These are phyloP conservation scores for Chaetodon trifascialis DNA, from an alignment of 2,113 vertebrate genomes.

Conservation along the genomic window DNA sequence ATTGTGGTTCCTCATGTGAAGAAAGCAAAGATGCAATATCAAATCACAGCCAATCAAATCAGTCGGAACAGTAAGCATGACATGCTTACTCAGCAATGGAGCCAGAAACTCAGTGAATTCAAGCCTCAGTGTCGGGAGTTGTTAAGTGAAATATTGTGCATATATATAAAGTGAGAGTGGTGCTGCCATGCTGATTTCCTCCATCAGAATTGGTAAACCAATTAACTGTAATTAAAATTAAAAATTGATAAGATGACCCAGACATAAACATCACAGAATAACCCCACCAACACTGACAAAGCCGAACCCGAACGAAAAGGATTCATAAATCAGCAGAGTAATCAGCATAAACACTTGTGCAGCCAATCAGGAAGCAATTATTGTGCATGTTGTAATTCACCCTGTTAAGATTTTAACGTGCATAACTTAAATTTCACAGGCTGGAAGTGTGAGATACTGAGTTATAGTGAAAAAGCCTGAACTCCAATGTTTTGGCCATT, in stretches of 20 bases:
- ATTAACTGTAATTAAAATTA: background rate
- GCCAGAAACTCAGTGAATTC: no score
- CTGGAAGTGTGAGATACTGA: background rate
- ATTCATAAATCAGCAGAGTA: background rate
- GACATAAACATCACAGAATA: background rate
- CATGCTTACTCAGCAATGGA: no score
- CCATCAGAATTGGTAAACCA: background rate
- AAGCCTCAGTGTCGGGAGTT: no score
- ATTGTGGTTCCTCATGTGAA: no score
- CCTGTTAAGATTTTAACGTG: background rate
- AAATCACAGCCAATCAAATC: no score
- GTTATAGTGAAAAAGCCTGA: background rate
- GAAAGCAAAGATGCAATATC: no score
- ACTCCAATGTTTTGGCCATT: background rate
- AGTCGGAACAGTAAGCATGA: no score
- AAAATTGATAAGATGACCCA: background rate
- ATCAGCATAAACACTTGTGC: background rate
- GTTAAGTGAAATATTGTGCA: no score
- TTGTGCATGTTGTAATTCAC: background rate
- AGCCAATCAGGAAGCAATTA: slow-evolving; percentile 23
- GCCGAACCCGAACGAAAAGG: background rate
- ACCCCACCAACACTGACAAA: background rate
- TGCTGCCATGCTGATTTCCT: no score
- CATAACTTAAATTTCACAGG: background rate
- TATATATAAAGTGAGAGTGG: no score